phyloP scores from a whole-genome alignment of 2,113 vertebrate genomes.

The Gambusia affinis region DNA sequence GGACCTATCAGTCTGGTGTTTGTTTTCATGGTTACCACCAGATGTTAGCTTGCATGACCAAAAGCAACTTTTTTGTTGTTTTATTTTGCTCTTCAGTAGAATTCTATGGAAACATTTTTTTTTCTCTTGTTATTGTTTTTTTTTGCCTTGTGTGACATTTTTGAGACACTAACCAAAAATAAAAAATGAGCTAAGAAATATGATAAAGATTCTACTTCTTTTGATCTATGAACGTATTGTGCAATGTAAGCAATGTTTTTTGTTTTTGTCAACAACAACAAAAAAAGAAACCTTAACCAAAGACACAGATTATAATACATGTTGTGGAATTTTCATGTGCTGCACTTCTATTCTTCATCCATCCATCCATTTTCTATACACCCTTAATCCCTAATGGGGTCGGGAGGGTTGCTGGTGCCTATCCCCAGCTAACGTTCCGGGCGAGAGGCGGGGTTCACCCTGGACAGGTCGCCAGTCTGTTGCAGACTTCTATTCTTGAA shows the following conservation, averaged over 20 bases:
- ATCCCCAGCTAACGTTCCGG: no score
- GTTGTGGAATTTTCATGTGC: no score
- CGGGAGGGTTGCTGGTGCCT: no score
- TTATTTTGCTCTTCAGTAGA: neutral
- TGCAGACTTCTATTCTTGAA: no score
- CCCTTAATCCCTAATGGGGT: no score
- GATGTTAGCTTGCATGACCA: constrained; percentile 72
- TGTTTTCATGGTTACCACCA: constrained; percentile 74
- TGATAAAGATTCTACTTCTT: neutral
- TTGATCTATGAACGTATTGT: neutral
- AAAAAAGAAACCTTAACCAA: no score
- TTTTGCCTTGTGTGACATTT: neutral
- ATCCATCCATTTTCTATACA: no score
- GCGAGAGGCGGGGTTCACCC: no score
- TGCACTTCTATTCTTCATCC: no score
- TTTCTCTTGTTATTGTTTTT: neutral
- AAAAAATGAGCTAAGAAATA: neutral
- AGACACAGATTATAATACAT: no score
- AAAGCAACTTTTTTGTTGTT: constrained; percentile 16
- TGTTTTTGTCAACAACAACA: no score
- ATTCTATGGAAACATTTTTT: constrained; percentile 11
- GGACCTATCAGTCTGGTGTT: constrained; percentile 75
- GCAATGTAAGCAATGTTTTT: neutral
- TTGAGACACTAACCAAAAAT: neutral
- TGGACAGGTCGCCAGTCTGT: no score